These are phyloP conservation scores for Suillia variegata DNA, from an alignment of 2,888 invertebrate genomes.

Conservation along the genomic window DNA sequence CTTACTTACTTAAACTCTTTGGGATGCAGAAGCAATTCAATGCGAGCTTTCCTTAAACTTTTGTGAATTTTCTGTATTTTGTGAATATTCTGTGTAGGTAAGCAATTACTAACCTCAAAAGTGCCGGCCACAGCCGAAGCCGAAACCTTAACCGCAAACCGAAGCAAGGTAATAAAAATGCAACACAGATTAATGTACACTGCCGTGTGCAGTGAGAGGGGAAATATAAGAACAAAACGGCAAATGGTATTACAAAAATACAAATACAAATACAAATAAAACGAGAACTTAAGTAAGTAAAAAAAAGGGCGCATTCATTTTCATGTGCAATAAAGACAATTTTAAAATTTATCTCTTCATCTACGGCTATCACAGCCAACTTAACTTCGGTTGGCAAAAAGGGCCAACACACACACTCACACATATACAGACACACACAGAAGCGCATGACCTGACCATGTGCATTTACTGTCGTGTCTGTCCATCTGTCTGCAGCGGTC, in stretches of 20 bases:
- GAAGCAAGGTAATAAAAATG: slow-evolving; percentile 27
- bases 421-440: background rate
- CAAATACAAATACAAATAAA: no score
- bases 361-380: background rate
- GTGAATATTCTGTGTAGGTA: no score
- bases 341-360: slow-evolving; percentile 10
- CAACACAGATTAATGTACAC: slow-evolving; percentile 30
- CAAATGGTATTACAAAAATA: no score
- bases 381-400: background rate
- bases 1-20: no score
- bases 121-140: background rate
- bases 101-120: background rate
- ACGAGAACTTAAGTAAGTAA: no score
- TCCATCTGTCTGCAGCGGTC: no score
- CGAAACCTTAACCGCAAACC: slow-evolving; percentile 12
- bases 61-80: no score
- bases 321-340: slow-evolving; percentile 12
- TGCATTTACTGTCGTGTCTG: no score
- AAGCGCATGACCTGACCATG: background rate
- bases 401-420: background rate
- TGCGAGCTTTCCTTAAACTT: no score
- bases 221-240: no score
- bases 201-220: background rate
- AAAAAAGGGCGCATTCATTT: background rate
- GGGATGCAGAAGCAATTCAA: no score